These are phyloP conservation scores for Fissipunctia ypsillon DNA, from an alignment of 2,888 invertebrate genomes.

Conservation along the genomic window DNA sequence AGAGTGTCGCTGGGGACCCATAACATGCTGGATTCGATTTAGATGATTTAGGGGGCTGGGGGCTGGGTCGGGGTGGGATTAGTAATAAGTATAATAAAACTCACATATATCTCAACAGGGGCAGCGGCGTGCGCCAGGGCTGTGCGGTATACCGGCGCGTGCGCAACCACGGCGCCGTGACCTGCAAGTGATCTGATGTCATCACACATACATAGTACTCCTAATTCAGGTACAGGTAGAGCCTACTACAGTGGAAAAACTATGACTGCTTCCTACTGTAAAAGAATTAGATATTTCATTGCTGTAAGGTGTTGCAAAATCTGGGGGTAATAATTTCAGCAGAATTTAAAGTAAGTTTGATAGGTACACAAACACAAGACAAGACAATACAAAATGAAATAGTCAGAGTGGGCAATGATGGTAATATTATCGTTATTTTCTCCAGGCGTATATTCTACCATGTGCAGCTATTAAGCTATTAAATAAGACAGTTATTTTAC, in stretches of 20 bases:
- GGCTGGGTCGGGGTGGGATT: neutral
- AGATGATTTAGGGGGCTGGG: neutral
- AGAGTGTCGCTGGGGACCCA: fast-evolving
- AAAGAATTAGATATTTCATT: neutral
- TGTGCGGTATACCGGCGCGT: slow-evolving; percentile 79
- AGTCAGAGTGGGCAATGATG: neutral
- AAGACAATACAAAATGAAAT: neutral
- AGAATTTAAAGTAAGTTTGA: neutral
- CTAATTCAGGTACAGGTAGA: neutral
- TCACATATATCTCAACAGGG: slow-evolving; percentile 89
- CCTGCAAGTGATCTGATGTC: slow-evolving; percentile 72
- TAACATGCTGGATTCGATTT: neutral
- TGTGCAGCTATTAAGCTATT: too few species aligned
- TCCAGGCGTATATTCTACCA: too few species aligned
- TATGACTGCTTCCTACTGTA: neutral
- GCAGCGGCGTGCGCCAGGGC: slow-evolving; percentile 84
- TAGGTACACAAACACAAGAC: too few species aligned
- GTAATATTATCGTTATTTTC: neutral
- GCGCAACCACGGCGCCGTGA: slow-evolving; percentile 83
- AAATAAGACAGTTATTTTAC: too few species aligned
- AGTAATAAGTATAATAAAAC: slow-evolving; percentile 60
- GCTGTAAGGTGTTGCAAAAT: neutral
- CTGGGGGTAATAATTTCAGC: neutral
- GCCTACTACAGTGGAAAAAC: neutral
- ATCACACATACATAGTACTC: slow-evolving; percentile 30